Base-by-base conservation (phyloP, 2,113 vertebrate genomes). In the Centropristis striata region DNA sequence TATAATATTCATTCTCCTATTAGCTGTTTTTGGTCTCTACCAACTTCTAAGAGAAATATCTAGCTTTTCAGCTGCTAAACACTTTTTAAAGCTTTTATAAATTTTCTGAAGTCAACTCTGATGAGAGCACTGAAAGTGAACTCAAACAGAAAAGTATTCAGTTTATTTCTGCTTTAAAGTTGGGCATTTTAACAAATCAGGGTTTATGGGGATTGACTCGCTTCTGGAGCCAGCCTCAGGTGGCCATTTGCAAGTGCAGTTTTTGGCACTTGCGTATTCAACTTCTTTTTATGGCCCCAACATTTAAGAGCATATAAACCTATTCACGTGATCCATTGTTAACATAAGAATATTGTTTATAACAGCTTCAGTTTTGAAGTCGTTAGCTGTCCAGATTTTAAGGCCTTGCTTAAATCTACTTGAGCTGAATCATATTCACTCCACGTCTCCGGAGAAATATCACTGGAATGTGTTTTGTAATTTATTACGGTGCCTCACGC, bases 401-500 rank as follows among this genome's bases (percentile, higher is more conserved):
- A 65, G 14, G 2, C 32, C 21, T 54, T 42, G 32, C 39, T 54
- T 5, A 15, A 39, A 36, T 58, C 13, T 53, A 78, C 14, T 12
- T 41, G 23, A 46, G 28, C 18, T 23, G 25, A 58, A 32, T 51
- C 25, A 14, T 21, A 28, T 14, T 72, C 10, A 28, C 51, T 80
- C 12, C 8, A 25, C 14, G 36, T 27, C 32, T 64, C 36, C 21
- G 60, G 21, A 75, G 15, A 80, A 64, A 78, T 59, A 36, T 14
- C 44, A 65, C 36, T 4, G 12, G 47, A 63, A 55, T 4, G 4
- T 16, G 10, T 53, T 47, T 54, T 64, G 27, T 83, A 41, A 86
- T 86, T 81, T 58, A 86, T 90, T 15, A 78, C 66, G 8, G 11
- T n/a, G 37, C 49, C 53, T 66, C 27, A 27, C 4, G 14, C 79